These are phyloP conservation scores for Gnatocerus cornutus DNA, from an alignment of 2,888 invertebrate species.

Conservation along the genomic window DNA sequence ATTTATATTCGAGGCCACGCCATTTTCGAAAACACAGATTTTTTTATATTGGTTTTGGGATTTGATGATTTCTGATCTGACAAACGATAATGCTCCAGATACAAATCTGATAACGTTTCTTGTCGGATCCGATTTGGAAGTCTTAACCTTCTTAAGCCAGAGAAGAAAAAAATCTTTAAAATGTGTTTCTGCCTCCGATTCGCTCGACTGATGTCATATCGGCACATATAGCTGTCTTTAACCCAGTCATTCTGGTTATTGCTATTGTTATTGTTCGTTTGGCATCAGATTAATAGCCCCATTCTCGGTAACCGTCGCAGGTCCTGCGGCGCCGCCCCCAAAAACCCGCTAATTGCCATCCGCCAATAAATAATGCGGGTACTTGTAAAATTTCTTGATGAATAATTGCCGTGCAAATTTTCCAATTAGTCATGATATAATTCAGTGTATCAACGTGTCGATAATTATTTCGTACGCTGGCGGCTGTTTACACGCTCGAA, in stretches of 20 bases:
- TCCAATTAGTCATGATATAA: conserved; percentile 50
- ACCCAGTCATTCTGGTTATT: conserved; percentile 31
- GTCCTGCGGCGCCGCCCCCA: conserved; percentile 25
- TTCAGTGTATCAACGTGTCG: conserved; percentile 49
- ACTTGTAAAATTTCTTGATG: conserved; percentile 40
- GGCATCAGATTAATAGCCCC: conserved; percentile 20
- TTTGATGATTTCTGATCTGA: too few species aligned
- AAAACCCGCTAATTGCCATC: conserved; percentile 10
- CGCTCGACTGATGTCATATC: conserved; percentile 23
- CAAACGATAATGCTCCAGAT: too few species aligned
- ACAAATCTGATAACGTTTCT: too few species aligned
- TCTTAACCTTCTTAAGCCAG: too few species aligned
- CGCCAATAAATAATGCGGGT: conserved; percentile 36
- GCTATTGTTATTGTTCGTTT: conserved; percentile 33
- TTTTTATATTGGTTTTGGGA: too few species aligned
- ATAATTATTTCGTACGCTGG: conserved; percentile 49
- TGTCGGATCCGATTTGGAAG: too few species aligned
- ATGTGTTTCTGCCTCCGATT: conserved; percentile 12
- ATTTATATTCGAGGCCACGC: too few species aligned
- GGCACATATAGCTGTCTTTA: conserved; percentile 24
- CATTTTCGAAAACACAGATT: too few species aligned
- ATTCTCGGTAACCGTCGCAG: conserved; percentile 7
- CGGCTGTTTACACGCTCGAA: conserved; percentile 43
- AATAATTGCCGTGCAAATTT: conserved; percentile 47
- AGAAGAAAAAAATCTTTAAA: not conserved